Conservation (phyloP, 2,113 vertebrate genomes). For the Propithecus coquereli region DNA sequence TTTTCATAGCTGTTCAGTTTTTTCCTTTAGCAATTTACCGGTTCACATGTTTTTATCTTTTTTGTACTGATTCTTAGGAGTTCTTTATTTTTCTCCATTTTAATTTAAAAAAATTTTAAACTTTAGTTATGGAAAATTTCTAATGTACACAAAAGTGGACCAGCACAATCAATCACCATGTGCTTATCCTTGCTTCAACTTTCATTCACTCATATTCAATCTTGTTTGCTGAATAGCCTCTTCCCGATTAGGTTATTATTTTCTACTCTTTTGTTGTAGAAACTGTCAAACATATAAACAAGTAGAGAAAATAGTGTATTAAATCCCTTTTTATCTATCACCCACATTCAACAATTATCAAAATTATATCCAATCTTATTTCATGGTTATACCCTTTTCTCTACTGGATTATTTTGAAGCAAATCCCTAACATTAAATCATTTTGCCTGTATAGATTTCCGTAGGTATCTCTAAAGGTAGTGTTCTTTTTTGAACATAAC, state of each 20-base stretch:
- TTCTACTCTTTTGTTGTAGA: not conserved
- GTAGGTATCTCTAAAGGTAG: not conserved
- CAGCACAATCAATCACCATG: not conserved
- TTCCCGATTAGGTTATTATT: not conserved
- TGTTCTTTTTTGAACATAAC: not conserved
- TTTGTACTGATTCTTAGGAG: not conserved
- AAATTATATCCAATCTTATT: not conserved
- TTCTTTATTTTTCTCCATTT: not conserved
- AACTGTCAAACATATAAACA: not conserved
- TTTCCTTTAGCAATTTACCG: conserved; percentile 1
- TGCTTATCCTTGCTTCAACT: not conserved
- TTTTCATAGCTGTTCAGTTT: not conserved
- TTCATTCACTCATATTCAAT: not conserved
- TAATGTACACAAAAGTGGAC: not conserved
- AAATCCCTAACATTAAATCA: not conserved
- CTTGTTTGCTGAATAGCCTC: not conserved
- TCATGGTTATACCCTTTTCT: not conserved
- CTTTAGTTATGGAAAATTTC: not conserved
- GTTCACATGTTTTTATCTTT: not conserved
- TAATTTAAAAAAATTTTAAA: not conserved
- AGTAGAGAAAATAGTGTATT: not conserved
- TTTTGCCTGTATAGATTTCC: not conserved
- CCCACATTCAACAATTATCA: not conserved
- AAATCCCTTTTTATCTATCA: not conserved
- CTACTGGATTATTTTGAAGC: conserved; percentile 21